Evolutionary conservation across 1,140 invertebrate species (phyloP).

Genomic region (Batillaria attramentaria): DNA sequence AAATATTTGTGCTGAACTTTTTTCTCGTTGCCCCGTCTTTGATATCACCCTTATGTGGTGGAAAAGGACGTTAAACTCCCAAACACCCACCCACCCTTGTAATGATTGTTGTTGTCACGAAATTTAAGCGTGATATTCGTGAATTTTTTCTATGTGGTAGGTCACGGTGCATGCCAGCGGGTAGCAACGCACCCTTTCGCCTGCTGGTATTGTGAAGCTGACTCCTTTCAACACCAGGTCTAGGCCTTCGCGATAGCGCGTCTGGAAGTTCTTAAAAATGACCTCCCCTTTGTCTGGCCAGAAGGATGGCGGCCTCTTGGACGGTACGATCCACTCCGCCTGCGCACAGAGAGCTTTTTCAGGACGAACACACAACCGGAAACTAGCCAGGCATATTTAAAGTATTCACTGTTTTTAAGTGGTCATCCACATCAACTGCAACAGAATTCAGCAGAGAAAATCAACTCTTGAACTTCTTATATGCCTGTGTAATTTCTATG

Average conservation of each 20-base stretch:
- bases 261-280: conserved; percentile 81
- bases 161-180: too few species aligned
- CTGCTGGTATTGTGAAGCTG: conserved; percentile 51
- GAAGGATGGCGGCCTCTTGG: conserved; percentile 58
- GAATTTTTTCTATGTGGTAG: too few species aligned
- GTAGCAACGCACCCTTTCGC: conserved; percentile 75
- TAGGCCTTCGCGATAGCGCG: too few species aligned
- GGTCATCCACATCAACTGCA: background rate
- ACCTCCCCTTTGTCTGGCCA: conserved; percentile 85
- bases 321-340: conserved; percentile 33
- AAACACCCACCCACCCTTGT: too few species aligned
- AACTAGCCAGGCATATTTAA: background rate
- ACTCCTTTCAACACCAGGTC: conserved; percentile 64
- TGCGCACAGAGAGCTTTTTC: conserved; percentile 30
- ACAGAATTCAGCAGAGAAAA: background rate
- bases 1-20: too few species aligned
- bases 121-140: too few species aligned
- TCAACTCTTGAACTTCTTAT: background rate
- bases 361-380: conserved; percentile 32
- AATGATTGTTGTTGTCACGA: too few species aligned
- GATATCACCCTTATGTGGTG: too few species aligned
- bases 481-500: background rate
- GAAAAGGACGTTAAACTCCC: too few species aligned
- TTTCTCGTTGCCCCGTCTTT: too few species aligned
- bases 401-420: background rate